Percentiles rank a stretch among this genome's conserved stretches.
These are phyloP conservation scores for Trichopoda pennipes DNA, from an alignment of 2,888 invertebrate genomes.

Conservation along the genomic window DNA sequence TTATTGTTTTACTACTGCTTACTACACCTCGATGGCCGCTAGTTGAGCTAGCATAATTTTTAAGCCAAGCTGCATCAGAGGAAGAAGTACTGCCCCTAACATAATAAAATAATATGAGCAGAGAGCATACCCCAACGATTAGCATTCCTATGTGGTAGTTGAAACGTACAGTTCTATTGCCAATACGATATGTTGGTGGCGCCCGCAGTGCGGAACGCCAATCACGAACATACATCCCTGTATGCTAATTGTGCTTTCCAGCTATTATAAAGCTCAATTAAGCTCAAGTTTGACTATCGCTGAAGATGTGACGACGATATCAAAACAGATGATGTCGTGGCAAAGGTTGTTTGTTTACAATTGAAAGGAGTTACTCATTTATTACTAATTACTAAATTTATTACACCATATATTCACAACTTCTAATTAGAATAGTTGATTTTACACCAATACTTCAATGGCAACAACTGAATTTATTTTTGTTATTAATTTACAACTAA, in stretches of 20 bases:
- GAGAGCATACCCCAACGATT: conserved; percentile 85
- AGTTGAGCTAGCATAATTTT: conserved; percentile 67
- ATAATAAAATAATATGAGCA: conserved; percentile 87
- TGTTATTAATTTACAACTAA: neutral
- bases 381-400: too few relatives aligned
- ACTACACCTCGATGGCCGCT: conserved; percentile 51
- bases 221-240: conserved; percentile 84
- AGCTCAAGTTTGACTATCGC: conserved; percentile 54
- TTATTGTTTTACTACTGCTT: conserved; percentile 19
- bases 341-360: conserved; percentile 34
- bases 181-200: conserved; percentile 93
- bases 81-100: conserved; percentile 81
- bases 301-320: conserved; percentile 14
- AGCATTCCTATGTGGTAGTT: conserved; percentile 90
- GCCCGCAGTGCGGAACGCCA: conserved; percentile 94
- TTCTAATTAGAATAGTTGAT: neutral
- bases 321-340: conserved; percentile 60
- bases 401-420: neutral
- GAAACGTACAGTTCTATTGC: conserved; percentile 90
- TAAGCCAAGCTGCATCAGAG: conserved; percentile 75
- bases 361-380: conserved; percentile 55
- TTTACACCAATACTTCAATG: conserved; percentile 7
- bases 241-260: conserved; percentile 39
- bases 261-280: conserved; percentile 52
- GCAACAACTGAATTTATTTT: conserved; percentile 23